Evolutionary conservation across 92 coral and sea anemone species (phyloP).

Genomic region (Virgularia gustaviana): DNA sequence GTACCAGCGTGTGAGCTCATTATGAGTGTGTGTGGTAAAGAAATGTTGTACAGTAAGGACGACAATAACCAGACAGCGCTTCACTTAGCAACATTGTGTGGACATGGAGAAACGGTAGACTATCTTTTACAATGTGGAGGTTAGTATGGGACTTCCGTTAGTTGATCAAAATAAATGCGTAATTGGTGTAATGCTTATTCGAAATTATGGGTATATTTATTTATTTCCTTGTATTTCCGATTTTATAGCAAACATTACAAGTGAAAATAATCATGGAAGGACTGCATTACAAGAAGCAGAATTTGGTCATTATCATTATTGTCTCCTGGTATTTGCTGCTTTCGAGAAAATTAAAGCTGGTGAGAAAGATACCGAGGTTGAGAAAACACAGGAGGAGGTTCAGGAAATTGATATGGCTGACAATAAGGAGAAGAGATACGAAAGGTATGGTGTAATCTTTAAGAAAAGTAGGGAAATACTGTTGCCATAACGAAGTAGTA

Average conservation of each 20-base stretch:
- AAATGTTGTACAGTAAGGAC: slow-evolving; percentile 65
- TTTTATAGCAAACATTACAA: slow-evolving; percentile 7
- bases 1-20: slow-evolving; percentile 79
- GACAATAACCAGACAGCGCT: slow-evolving; percentile 71
- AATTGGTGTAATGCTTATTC: too few species aligned
- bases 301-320: slow-evolving; percentile 24
- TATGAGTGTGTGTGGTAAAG: slow-evolving; percentile 64
- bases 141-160: too few species aligned
- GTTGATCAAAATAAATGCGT: too few species aligned
- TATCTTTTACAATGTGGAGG: slow-evolving; percentile 83
- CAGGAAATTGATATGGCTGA: too few species aligned
- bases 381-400: too few species aligned
- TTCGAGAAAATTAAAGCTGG: slow-evolving; percentile 15
- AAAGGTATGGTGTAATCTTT: slow-evolving; percentile 5
- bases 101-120: slow-evolving; percentile 82
- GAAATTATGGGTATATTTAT: too few species aligned
- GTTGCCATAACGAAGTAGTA: too few species aligned
- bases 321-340: slow-evolving; percentile 28
- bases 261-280: neutral
- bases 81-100: slow-evolving; percentile 89
- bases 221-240: neutral
- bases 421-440: slow-evolving; percentile 1
- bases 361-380: neutral
- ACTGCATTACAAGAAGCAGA: slow-evolving; percentile 49
- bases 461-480: too few species aligned